Evolutionary conservation across 1,140 invertebrate species (phyloP).

Genomic region (Leptopilina clavipes): DNA sequence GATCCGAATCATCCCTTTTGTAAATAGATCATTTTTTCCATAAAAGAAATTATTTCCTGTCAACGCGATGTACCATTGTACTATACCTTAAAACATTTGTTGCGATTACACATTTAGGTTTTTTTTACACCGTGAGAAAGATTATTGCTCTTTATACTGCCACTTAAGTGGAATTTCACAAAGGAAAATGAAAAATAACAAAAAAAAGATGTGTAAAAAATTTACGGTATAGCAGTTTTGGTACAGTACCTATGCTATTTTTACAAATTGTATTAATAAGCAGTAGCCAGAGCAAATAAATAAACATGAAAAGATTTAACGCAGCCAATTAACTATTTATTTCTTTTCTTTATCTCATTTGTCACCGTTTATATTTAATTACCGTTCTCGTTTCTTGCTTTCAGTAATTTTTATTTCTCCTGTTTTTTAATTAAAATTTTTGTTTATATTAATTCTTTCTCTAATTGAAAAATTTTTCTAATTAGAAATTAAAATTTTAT

Average conservation of each 20-base stretch:
- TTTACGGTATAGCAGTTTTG: conserved; percentile 68
- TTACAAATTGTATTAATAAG: conserved; percentile 72
- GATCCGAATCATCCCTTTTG: conserved; percentile 40
- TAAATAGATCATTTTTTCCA: conserved; percentile 51
- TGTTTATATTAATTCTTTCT: too few species aligned
- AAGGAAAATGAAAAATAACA: conserved; percentile 45
- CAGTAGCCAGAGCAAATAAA: conserved; percentile 65
- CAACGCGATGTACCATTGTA: conserved; percentile 1
- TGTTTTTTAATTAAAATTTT: too few species aligned
- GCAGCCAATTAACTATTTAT: conserved; percentile 39
- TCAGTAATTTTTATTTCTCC: too few species aligned
- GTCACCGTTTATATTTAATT: conserved; percentile 31
- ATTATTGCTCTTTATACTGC: conserved; percentile 62
- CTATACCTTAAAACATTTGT: conserved; percentile 30
- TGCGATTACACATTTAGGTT: conserved; percentile 46
- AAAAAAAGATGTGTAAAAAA: conserved; percentile 58
- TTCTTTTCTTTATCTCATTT: conserved; percentile 43
- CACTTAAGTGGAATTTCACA: conserved; percentile 59
- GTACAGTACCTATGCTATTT: conserved; percentile 70
- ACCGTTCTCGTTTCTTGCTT: neutral
- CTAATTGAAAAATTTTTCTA: too few species aligned
- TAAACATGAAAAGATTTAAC: conserved; percentile 55
- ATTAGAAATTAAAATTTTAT: too few species aligned
- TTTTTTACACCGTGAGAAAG: conserved; percentile 49
- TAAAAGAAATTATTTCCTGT: conserved; percentile 34